Evolutionary conservation across 2,888 invertebrate species (phyloP).

Genomic region (Alviniconcha strummeri): DNA sequence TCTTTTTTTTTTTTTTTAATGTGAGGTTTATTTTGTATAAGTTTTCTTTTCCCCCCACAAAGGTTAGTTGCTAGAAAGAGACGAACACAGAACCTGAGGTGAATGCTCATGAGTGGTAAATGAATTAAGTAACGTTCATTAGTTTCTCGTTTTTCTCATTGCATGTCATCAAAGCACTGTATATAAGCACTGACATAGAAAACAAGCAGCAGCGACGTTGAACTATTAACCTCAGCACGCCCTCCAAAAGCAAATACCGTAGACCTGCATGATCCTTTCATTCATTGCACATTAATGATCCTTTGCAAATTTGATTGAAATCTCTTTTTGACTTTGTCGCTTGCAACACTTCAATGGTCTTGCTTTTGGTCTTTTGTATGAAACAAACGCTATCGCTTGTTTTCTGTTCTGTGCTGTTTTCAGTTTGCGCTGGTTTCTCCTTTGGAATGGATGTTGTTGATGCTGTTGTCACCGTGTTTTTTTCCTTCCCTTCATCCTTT

Average conservation of each 20-base stretch:
- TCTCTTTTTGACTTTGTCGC: neutral
- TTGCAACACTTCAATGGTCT: too few relatives aligned
- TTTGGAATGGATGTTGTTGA: neutral
- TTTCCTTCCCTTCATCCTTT: neutral
- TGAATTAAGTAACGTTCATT: too few relatives aligned
- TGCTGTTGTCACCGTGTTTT: neutral
- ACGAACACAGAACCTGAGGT: too few relatives aligned
- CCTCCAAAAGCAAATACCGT: neutral
- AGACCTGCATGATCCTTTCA: slow-evolving; percentile 11
- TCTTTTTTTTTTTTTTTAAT: neutral
- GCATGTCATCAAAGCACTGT: neutral
- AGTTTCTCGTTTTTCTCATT: too few relatives aligned
- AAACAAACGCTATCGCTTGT: neutral
- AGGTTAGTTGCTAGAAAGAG: too few relatives aligned
- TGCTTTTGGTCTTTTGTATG: too few relatives aligned
- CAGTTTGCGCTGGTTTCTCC: neutral
- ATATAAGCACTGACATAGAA: neutral
- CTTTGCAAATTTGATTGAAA: slow-evolving; percentile 21
- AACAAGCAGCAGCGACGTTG: neutral
- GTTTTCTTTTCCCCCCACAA: too few relatives aligned
- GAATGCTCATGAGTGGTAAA: too few relatives aligned
- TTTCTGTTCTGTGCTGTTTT: neutral
- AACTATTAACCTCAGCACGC: neutral
- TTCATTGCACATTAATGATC: neutral
- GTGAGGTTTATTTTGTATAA: too few relatives aligned